phyloP scores from a whole-genome alignment of 2,113 vertebrate genomes.

The Osmerus mordax region DNA sequence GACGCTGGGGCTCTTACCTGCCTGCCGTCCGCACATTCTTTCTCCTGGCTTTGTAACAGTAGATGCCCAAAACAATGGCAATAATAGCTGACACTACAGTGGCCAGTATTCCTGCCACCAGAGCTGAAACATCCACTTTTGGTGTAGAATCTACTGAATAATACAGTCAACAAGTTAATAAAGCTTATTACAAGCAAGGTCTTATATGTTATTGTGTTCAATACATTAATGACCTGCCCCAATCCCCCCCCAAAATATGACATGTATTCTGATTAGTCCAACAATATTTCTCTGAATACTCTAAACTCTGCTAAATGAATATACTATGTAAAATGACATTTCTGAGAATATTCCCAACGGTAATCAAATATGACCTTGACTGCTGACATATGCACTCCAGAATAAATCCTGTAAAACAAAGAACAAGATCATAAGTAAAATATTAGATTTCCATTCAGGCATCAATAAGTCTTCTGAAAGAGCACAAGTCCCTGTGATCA shows the following conservation, averaged over 20 bases:
- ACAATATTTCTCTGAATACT: background rate
- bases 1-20: conserved; percentile 33
- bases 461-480: background rate
- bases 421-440: background rate
- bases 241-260: background rate
- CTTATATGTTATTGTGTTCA: background rate
- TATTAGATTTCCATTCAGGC: background rate
- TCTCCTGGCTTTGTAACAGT: conserved; percentile 63
- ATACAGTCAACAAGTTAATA: background rate
- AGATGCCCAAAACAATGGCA: conserved; percentile 61
- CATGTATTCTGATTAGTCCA: background rate
- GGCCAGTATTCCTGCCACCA: conserved; percentile 68
- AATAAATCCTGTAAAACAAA: conserved; percentile 31
- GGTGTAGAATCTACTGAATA: conserved; percentile 27
- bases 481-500: too few relatives aligned
- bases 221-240: background rate
- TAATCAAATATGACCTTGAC: conserved; percentile 46
- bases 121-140: conserved; percentile 59
- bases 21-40: conserved; percentile 35
- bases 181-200: background rate
- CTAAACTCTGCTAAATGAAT: background rate
- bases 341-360: background rate
- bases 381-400: conserved; percentile 50
- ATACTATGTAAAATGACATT: background rate
- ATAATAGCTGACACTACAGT: conserved; percentile 43